Base-by-base conservation (phyloP, 2,113 vertebrate genomes). In the Heliornis fulica region DNA sequence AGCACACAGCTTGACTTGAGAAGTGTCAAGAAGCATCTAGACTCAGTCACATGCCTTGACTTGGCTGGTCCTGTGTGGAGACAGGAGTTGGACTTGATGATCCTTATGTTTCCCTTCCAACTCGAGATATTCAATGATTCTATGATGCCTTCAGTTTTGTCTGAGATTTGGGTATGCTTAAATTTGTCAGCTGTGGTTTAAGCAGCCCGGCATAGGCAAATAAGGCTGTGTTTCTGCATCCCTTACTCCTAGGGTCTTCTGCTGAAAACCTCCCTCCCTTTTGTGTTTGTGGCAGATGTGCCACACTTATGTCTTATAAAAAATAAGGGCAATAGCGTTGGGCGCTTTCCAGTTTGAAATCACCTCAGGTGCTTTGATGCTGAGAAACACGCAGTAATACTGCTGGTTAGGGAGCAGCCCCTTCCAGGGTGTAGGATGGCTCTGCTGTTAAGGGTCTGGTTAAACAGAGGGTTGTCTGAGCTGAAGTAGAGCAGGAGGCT, bases 141-240 rank as follows among this genome's bases (percentile, higher is more conserved):
- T n/a, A n/a, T 0, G 5, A 8, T 26, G 41, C 23, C 36, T 77
- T 59, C 15, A 7, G 11, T 63, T 78, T 61, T 93, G 28, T 50
- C 46, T 18, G 31, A 76, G 34, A 9, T 7, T 41, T 69, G 15
- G 15, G 11, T 56, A 15, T 48, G 15, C 56, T 71, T 23, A 29
- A 53, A 60, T 50, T 65, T 50, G 20, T 70, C 28, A 32, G 6
- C 41, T 66, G 46, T 63, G 64, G 8, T 41, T 65, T 31, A 9
- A 18, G 16, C 4, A 5, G 34, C 34, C 34, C 0, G 0, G 13
- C 20, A 28, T 0, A 34, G 51, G 43, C 56, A 56, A 26, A 46
- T 1, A 29, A 34, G 32, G 15, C 28, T 68, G 43, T 66, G n/a
- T 19, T 87, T 89, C 46, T 76, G 18, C 18, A 43, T 64, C 41